Evolutionary conservation across 2,797 vertebrate species (phyloP).

Genomic region (Nothura maculosa): DNA sequence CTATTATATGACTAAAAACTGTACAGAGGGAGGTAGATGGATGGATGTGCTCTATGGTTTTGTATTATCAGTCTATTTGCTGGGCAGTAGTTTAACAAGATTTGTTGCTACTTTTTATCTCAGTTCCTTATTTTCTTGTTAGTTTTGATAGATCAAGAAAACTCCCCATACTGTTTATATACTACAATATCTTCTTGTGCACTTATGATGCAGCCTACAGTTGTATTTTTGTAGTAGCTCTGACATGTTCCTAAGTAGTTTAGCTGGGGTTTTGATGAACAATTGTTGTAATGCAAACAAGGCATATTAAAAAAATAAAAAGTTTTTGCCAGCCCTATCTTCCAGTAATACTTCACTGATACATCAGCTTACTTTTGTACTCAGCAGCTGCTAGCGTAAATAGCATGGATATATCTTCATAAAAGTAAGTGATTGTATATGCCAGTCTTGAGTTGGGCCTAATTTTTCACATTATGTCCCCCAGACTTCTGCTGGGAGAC

Average conservation of each 20-base stretch:
- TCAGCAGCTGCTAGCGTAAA: not conserved
- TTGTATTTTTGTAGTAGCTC: slow-evolving; percentile 23
- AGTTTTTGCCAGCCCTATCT: not conserved
- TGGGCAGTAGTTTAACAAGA: not conserved
- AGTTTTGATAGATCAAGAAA: slow-evolving; percentile 36
- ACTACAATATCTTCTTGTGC: not conserved
- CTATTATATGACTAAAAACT: not conserved
- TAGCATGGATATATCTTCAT: not conserved
- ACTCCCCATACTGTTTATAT: not conserved
- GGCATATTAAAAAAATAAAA: not conserved
- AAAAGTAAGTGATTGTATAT: not conserved
- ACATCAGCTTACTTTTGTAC: not conserved
- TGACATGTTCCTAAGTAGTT: slow-evolving; percentile 48
- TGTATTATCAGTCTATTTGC: not conserved
- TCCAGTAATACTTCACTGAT: not conserved
- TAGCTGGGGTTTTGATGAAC: slow-evolving; percentile 22
- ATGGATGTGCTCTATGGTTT: not conserved
- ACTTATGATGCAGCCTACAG: not conserved
- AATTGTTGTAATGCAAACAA: slow-evolving; percentile 23
- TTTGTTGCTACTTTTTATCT: not conserved
- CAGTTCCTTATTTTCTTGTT: not conserved
- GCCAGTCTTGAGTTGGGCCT: not conserved
- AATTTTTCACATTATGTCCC: not conserved
- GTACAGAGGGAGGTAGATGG: not conserved
- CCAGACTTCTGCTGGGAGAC: not conserved